Evolutionary conservation across 2,113 vertebrate species (phyloP).

Genomic region (Herpetotheres cachinnans): DNA sequence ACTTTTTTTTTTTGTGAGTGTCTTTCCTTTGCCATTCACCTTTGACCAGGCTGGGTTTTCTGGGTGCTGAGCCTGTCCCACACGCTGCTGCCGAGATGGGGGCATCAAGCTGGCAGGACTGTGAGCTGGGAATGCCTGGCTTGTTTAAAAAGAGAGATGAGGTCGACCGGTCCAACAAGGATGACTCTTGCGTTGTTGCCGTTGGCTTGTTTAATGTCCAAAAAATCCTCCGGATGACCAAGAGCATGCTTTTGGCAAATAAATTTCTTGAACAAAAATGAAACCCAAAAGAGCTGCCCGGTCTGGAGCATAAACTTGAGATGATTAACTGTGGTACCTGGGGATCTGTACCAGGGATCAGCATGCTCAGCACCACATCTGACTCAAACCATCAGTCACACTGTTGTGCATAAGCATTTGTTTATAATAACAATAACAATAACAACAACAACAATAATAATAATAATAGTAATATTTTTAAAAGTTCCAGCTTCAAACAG

Average conservation of each 20-base stretch:
- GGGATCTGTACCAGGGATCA: background rate
- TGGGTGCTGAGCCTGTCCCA: accelerated
- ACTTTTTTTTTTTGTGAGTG: background rate
- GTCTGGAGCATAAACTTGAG: background rate
- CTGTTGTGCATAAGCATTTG: slow-evolving; percentile 51
- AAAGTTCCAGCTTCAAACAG: slow-evolving; percentile 41
- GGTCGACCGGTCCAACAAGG: background rate
- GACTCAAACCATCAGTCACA: background rate
- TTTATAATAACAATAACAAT: slow-evolving; percentile 79
- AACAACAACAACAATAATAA: no score
- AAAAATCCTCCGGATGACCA: background rate
- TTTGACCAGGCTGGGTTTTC: background rate
- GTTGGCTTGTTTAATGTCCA: background rate
- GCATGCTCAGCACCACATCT: accelerated
- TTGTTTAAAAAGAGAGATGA: background rate
- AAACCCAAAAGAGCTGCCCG: background rate
- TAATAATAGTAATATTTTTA: slow-evolving; percentile 52
- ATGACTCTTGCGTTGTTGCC: accelerated
- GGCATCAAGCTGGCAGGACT: background rate
- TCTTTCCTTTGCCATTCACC: background rate
- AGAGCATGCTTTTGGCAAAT: background rate
- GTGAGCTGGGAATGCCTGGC: background rate
- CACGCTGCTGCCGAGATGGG: background rate
- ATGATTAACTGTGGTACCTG: background rate
- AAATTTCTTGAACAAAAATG: background rate